These are phyloP conservation scores for Lumbricus terrestris DNA, from an alignment of 2,888 invertebrate genomes.

Conservation along the genomic window DNA sequence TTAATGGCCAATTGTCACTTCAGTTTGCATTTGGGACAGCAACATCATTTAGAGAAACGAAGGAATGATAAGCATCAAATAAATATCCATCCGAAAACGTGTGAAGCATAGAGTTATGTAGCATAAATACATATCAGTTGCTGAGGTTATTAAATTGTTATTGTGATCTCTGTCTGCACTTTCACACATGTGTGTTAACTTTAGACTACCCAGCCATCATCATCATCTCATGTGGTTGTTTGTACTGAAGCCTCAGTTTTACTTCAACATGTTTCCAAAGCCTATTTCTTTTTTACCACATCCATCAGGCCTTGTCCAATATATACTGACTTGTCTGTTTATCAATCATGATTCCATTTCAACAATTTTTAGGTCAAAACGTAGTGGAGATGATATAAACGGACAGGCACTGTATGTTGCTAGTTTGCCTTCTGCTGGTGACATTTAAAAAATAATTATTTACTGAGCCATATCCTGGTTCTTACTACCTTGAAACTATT, in stretches of 20 bases:
- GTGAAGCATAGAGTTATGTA: too few relatives aligned
- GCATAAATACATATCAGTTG: too few relatives aligned
- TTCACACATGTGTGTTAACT: not conserved
- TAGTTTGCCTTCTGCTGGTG: not conserved
- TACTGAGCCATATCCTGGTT: not conserved
- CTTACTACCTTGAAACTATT: not conserved
- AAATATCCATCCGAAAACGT: too few relatives aligned
- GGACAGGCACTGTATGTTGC: too few relatives aligned
- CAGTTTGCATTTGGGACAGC: too few relatives aligned
- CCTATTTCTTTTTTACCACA: not conserved
- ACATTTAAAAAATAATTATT: too few relatives aligned
- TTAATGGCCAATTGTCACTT: too few relatives aligned
- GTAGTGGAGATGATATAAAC: too few relatives aligned
- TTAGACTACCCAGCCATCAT: not conserved
- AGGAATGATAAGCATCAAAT: too few relatives aligned
- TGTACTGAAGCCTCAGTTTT: not conserved
- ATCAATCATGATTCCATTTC: not conserved
- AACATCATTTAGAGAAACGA: too few relatives aligned
- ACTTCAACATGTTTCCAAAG: not conserved
- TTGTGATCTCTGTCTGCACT: not conserved
- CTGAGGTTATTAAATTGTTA: too few relatives aligned
- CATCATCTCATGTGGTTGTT: not conserved
- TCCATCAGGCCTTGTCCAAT: not conserved
- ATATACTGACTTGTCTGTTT: not conserved
- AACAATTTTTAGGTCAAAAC: not conserved